Evolutionary conservation across 2,888 invertebrate species (phyloP), one percentile per base, ranked within the genome.

Genomic region (Panzeria rudis): DNA sequence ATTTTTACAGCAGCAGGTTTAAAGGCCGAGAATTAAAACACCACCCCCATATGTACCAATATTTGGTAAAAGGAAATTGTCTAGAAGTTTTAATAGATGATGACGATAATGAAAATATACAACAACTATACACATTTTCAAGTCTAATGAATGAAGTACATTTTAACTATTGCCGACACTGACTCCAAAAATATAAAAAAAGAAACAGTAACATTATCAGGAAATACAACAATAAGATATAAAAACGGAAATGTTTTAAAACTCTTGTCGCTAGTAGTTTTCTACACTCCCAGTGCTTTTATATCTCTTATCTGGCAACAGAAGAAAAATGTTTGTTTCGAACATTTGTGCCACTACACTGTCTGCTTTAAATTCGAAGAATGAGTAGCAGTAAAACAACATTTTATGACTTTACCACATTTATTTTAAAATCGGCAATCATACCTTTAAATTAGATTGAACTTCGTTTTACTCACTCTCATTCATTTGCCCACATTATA

Each of bases 161-260:
- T 69, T 78, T 75, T 54, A 47, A 71, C 61, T 79, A 71, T 76
- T 73, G 29, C 73, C 59, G 17, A 17, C 38, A 47, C 41, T 35
- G 38, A 52, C 71, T 84, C 20, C 35, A 15, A 38, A 17, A 17
- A 13, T 15, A 13, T 0, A 38, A 52, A 66, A 61, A 23, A 47
- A 25, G 17, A 69, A 73, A 71, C 52, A 61, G 85, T 71, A 71
- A 82, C 78, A 69, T 79, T 78, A 76, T 79, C 78, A 85, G 84
- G 71, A 76, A 84, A 72, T 72, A 68, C 76, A 77, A 78, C 69
- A 85, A 79, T 78, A 61, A 82, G 85, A 85, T 85, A 82, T 85
- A 75, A 71, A 85, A 82, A 71, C 82, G 82, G 85, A 85, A 85
- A 85, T 85, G 85, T 78, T 79, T 82, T 85, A 71, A 85, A 82